These are phyloP conservation scores for Archilochus colubris DNA, from an alignment of 2,113 vertebrate species.

Conservation along the genomic window DNA sequence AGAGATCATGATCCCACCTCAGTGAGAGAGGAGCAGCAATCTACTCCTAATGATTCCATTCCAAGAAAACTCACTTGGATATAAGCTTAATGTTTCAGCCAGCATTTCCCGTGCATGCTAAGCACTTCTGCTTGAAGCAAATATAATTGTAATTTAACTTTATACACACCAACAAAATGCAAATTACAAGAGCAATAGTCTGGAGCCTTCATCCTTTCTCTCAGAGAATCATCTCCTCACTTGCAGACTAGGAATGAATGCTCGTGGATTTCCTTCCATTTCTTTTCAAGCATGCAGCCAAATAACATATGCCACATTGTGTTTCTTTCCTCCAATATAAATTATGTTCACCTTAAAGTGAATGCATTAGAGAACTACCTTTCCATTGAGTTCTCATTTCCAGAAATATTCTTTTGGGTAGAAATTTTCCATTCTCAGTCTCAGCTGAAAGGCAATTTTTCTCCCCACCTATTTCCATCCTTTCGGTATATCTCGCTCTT, in stretches of 20 bases:
- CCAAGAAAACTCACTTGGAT: slow-evolving; percentile 26
- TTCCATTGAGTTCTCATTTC: slow-evolving; percentile 31
- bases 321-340: slow-evolving; percentile 32
- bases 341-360: slow-evolving; percentile 45
- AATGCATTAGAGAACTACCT: slow-evolving; percentile 1
- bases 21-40: background rate
- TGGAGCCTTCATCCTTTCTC: slow-evolving; percentile 17
- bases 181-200: slow-evolving; percentile 48
- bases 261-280: background rate
- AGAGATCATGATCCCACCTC: background rate
- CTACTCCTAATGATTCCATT: slow-evolving; percentile 3
- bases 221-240: slow-evolving; percentile 19
- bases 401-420: slow-evolving; percentile 34
- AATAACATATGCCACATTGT: background rate
- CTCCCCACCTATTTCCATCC: slow-evolving; percentile 8
- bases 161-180: slow-evolving; percentile 45
- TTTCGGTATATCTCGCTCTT: background rate
- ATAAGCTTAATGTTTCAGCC: background rate
- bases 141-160: slow-evolving; percentile 6
- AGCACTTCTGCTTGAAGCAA: slow-evolving; percentile 35
- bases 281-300: background rate
- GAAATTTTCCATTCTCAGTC: slow-evolving; percentile 29
- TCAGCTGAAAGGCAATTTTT: background rate
- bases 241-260: slow-evolving; percentile 1
- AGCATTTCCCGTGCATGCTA: slow-evolving; percentile 28